phyloP scores from a whole-genome alignment of 2,797 vertebrate genomes.

The Emys orbicularis region DNA sequence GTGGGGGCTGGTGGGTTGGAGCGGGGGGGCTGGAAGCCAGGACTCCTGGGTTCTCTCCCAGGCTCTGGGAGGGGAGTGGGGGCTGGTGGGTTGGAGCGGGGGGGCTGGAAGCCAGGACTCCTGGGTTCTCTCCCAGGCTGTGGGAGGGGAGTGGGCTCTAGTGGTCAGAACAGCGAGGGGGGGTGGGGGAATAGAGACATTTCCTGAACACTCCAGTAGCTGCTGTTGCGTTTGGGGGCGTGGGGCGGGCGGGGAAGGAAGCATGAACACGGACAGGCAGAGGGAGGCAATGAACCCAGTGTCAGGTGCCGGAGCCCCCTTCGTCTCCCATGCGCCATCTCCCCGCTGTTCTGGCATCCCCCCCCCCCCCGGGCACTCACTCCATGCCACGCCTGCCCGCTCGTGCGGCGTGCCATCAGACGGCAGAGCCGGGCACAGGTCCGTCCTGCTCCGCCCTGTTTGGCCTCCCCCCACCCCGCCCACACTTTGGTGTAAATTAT shows the following conservation, averaged over 20 bases:
- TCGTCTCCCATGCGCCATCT: background rate
- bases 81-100: too few species aligned
- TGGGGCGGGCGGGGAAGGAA: background rate
- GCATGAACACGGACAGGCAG: background rate
- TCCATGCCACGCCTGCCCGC: background rate
- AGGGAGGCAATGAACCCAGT: background rate
- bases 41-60: too few species aligned
- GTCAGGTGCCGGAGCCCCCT: background rate
- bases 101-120: too few species aligned
- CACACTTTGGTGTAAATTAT: background rate
- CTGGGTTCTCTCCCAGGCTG: too few species aligned
- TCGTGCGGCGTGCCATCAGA: background rate
- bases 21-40: too few species aligned
- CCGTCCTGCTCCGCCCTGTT: background rate
- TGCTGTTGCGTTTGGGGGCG: background rate
- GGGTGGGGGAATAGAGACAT: too few species aligned
- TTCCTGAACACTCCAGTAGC: background rate
- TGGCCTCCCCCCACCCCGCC: background rate
- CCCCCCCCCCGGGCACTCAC: too few species aligned
- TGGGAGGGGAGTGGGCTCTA: too few species aligned
- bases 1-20: too few species aligned
- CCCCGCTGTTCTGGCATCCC: background rate
- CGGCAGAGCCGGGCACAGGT: accelerated
- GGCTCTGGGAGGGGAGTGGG: too few species aligned
- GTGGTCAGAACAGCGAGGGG: too few species aligned